Evolutionary conservation across 2,888 invertebrate genomes (phyloP), one percentile per base, ranked within the genome.

Genomic region (Ormia ochracea): DNA sequence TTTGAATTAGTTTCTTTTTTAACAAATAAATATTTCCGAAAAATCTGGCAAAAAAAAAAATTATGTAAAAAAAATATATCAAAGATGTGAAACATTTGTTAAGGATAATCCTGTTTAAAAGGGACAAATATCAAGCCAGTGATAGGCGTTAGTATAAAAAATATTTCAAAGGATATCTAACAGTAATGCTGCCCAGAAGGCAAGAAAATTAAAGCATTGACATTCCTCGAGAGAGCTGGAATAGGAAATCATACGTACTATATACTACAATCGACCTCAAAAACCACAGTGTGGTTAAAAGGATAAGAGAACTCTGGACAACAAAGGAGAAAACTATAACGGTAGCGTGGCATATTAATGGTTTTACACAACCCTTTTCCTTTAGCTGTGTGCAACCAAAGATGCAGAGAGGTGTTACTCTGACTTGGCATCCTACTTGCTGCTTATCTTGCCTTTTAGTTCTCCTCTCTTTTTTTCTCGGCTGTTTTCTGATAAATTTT

Each of bases 331-430:
- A 33, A 78, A 52, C n/a, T 73, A 72, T 81, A 80, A 75, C 81
- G 69, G 83, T 81, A 80, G 79, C 82, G 84, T 83, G 82, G 82
- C 81, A 83, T 74, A 80, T 78, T 85, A 87, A 86, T 87, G 86
- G 85, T 84, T 81, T 86, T 86, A 86, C 80, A 85, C 86, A 85
- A 84, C 86, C 85, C 84, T 82, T 83, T 83, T n/a, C n/a, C 58
- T 52, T 6, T 28, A 45, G 41, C 36, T 43, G 1, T 41, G 17
- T 36, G 1, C 10, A 23, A n/a, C 17, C n/a, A 38, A 33, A 56
- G 17, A 21, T 45, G 68, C 19, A 61, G 41, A 21, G 21, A 66
- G 65, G 65, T 52, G 65, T 38, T 38, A 3, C 65, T 66, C 19
- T 38, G 19, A 9, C 19, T 19, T 23, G 48, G 10, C 50, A 36